These are phyloP conservation scores for Columbina picui DNA, from an alignment of 2,113 vertebrate species.

Conservation along the genomic window DNA sequence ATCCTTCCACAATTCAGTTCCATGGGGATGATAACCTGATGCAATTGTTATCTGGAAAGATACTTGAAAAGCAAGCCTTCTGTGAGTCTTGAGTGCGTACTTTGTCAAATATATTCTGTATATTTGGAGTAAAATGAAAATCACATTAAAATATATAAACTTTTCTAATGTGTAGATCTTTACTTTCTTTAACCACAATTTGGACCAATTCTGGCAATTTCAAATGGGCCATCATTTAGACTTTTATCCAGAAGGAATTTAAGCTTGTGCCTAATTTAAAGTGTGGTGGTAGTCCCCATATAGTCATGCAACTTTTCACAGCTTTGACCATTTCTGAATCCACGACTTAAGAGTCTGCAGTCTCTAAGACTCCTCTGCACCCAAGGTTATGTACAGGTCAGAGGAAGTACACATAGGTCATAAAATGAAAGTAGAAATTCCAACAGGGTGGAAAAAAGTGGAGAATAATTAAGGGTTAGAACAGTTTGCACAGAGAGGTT, in stretches of 20 bases:
- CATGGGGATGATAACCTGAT: background rate
- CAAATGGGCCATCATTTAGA: background rate
- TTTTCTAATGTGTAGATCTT: background rate
- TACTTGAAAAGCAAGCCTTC: background rate
- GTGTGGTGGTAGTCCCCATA: background rate
- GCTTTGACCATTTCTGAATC: background rate
- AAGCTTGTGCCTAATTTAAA: background rate
- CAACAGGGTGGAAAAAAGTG: background rate
- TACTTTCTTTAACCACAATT: background rate
- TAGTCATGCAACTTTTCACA: background rate
- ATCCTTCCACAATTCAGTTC: background rate
- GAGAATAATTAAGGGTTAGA: background rate
- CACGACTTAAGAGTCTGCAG: background rate
- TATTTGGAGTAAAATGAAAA: background rate
- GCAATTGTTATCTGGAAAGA: background rate
- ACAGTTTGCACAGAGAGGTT: background rate
- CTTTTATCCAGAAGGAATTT: background rate
- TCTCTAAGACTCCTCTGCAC: background rate
- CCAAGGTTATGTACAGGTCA: background rate
- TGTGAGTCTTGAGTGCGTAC: background rate
- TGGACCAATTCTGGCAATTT: background rate
- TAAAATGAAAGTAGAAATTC: background rate
- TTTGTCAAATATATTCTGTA: background rate
- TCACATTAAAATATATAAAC: background rate
- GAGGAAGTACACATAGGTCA: background rate